These are phyloP conservation scores for Myopa testacea DNA, from an alignment of 2,888 invertebrate genomes.

Conservation along the genomic window DNA sequence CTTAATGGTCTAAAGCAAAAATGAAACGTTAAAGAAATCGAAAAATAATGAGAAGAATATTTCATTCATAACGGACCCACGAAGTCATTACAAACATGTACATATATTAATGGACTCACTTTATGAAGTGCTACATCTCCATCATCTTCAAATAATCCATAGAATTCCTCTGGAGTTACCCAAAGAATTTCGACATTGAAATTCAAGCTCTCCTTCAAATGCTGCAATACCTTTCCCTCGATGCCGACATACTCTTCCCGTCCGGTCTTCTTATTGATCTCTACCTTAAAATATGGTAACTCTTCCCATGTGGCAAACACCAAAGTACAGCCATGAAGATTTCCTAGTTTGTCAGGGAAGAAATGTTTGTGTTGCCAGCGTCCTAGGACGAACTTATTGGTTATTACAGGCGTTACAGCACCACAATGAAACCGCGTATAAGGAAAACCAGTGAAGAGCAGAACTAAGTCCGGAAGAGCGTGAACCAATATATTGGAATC, in stretches of 20 bases:
- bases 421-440: conserved; percentile 50
- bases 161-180: conserved; percentile 48
- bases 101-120: conserved; percentile 46
- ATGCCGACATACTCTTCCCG: conserved; percentile 42
- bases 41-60: no score
- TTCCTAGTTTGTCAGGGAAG: conserved; percentile 50
- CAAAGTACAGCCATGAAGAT: conserved; percentile 57
- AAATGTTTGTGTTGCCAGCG: conserved; percentile 49
- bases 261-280: neutral
- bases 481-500: no score
- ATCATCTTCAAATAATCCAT: conserved; percentile 46
- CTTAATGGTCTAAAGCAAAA: no score
- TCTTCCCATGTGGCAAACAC: conserved; percentile 53
- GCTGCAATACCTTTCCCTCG: conserved; percentile 53
- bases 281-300: conserved; percentile 50
- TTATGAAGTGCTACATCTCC: conserved; percentile 48
- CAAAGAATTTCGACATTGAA: conserved; percentile 49
- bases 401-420: conserved; percentile 46
- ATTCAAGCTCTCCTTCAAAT: conserved; percentile 49
- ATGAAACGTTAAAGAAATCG: no score
- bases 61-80: no score
- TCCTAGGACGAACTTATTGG: conserved; percentile 46
- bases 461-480: conserved; percentile 45
- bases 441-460: conserved; percentile 51
- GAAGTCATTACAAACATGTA: no score